Base-by-base conservation (phyloP, 2,797 vertebrate genomes). In the Cuculus canorus region DNA sequence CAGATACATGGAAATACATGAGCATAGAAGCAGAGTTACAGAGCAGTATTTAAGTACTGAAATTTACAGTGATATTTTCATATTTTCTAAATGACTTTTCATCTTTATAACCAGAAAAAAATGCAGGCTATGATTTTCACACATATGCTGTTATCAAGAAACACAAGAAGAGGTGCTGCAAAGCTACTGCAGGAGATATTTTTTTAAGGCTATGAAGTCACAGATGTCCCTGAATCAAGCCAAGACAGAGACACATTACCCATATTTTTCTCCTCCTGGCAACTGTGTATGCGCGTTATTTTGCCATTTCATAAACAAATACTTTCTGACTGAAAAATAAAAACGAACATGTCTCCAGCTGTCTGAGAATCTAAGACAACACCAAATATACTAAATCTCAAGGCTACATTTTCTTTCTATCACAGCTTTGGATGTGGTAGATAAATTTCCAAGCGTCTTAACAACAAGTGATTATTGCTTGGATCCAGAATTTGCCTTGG, bases 221-320 rank as follows among this genome's bases (percentile, higher is more conserved):
- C 82, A 94, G 66, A 90, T 84, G 91, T 69, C 96, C 82, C 89
- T 80, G 87, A 72, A 43, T 17, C 7, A 14, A 88, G 82, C 43
- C 91, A 69, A 72, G 76, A 35, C 47, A 82, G 12, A 88, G 47
- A 73, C 25, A 60, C 21, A 43, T 57, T 12, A 60, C 5, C 64
- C 27, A 1, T 6, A 47, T 56, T 59, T 83, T 27, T 37, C 66
- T 86, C 65, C 84, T 85, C 82, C 70, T 82, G 81, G 82, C 56
- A 94, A 79, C 21, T 24, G 14, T 4, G 10, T 30, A 21, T 23
- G 53, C 87, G 54, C 41, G 48, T 90, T 64, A 79, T 73, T 86
- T 57, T 80, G 39, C 80, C 41, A 71, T 77, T 82, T 41, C 66
- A 84, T 17, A 82, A 95, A 90, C 73, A 94, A 94, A 82, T 17